phyloP scores from a whole-genome alignment of 2,113 vertebrate species.

The Lipophrys pholis region DNA sequence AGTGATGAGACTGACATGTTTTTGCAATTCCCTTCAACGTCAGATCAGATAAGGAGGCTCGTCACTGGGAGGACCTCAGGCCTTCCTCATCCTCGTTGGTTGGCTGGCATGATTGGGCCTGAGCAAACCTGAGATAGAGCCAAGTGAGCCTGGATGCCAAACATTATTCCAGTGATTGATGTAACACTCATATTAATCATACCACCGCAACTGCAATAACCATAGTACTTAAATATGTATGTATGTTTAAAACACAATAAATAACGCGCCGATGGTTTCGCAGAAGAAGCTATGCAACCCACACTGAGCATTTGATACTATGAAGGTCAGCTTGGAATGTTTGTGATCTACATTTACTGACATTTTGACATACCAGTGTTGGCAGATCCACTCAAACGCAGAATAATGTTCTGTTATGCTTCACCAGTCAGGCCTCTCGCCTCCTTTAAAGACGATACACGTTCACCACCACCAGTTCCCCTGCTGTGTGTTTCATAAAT shows the following conservation, averaged over 20 bases:
- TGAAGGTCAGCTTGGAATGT: slow-evolving; percentile 35
- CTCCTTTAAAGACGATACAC: slow-evolving; percentile 68
- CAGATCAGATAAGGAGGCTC: slow-evolving; percentile 56
- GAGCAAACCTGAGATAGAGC: slow-evolving; percentile 31
- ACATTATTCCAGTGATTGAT: slow-evolving; percentile 33
- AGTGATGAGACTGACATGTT: slow-evolving; percentile 44
- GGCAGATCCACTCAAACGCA: slow-evolving; percentile 57
- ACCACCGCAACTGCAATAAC: not conserved
- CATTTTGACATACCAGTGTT: slow-evolving; percentile 52
- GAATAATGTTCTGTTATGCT: slow-evolving; percentile 66
- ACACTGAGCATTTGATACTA: slow-evolving; percentile 6
- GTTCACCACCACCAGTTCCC: slow-evolving; percentile 55
- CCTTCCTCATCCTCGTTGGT: slow-evolving; percentile 44
- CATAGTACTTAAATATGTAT: not conserved
- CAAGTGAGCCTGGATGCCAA: too few relatives aligned
- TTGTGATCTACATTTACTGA: slow-evolving; percentile 45
- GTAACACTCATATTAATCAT: slow-evolving; percentile 14
- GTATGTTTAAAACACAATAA: not conserved
- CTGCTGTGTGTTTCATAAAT: slow-evolving; percentile 68
- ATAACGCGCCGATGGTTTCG: not conserved
- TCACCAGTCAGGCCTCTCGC: slow-evolving; percentile 50
- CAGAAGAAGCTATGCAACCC: not conserved
- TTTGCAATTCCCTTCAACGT: slow-evolving; percentile 47
- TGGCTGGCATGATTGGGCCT: slow-evolving; percentile 58
- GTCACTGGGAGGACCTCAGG: slow-evolving; percentile 46